These are phyloP conservation scores for Cryptocephalus moraei DNA, from an alignment of 2,888 invertebrate species.

Conservation along the genomic window DNA sequence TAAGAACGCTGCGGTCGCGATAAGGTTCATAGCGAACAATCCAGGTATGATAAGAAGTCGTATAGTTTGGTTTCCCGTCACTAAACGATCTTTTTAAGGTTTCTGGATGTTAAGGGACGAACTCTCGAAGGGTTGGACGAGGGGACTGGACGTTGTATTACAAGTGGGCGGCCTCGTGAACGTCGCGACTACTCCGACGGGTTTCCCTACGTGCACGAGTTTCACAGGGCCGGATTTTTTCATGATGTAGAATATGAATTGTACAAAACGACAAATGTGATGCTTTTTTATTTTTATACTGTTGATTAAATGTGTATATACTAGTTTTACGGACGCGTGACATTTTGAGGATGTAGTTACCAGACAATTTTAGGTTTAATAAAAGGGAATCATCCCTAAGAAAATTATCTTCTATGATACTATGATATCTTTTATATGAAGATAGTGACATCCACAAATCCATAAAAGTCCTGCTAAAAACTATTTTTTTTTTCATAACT, in stretches of 20 bases:
- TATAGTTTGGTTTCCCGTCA: not conserved
- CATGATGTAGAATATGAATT: conserved; percentile 33
- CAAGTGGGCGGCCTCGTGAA: conserved; percentile 59
- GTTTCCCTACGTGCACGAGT: conserved; percentile 71
- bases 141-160: conserved; percentile 63
- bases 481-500: too few species aligned
- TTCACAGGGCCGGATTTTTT: conserved; percentile 69
- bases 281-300: too few species aligned
- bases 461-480: too few species aligned
- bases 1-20: conserved; percentile 55
- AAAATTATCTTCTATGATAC: too few species aligned
- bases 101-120: conserved; percentile 76
- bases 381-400: too few species aligned
- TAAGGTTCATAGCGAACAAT: conserved; percentile 66
- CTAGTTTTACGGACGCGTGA: too few species aligned
- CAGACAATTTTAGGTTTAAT: too few species aligned
- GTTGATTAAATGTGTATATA: too few species aligned
- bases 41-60: conserved; percentile 43
- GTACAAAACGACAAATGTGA: too few species aligned
- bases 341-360: too few species aligned
- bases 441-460: too few species aligned
- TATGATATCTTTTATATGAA: too few species aligned
- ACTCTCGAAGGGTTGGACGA: conserved; percentile 60
- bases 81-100: conserved; percentile 38
- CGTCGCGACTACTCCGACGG: conserved; percentile 55